These are phyloP conservation scores for Toxotes chatareus DNA, from an alignment of 2,113 vertebrate genomes.

Conservation along the genomic window DNA sequence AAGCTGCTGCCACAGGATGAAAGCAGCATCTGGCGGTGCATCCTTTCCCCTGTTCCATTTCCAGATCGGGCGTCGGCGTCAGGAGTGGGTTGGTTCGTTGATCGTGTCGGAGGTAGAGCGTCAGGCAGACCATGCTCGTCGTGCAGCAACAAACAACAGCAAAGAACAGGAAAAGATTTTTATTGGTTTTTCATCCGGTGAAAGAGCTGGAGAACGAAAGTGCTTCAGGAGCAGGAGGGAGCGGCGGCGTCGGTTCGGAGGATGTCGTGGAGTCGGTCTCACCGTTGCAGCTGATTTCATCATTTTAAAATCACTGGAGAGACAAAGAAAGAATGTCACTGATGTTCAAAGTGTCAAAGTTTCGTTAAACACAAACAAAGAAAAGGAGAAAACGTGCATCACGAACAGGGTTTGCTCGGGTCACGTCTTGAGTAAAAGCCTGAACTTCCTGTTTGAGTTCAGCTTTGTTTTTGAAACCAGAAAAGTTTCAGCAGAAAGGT, in stretches of 20 bases:
- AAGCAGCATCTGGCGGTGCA: not conserved
- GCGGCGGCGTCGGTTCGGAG: conserved; percentile 19
- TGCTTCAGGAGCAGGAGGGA: conserved; percentile 33
- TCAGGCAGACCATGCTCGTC: conserved; percentile 74
- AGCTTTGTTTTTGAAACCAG: too few relatives aligned
- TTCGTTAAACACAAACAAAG: too few relatives aligned
- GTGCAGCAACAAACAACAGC: conserved; percentile 74
- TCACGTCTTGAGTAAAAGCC: too few relatives aligned
- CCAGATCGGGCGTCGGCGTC: conserved; percentile 1
- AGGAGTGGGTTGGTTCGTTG: not conserved
- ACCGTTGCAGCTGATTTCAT: conserved; percentile 28
- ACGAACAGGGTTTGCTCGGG: too few relatives aligned
- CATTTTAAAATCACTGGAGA: conserved; percentile 80
- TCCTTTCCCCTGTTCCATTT: not conserved
- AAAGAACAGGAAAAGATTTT: conserved; percentile 38
- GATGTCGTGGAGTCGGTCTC: conserved; percentile 29
- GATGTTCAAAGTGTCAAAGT: too few relatives aligned
- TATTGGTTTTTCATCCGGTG: conserved; percentile 42
- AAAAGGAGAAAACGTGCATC: too few relatives aligned
- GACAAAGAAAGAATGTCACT: conserved; percentile 2
- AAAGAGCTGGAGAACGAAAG: conserved; percentile 43
- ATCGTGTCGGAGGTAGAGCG: conserved; percentile 57
- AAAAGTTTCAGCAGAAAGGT: too few relatives aligned
- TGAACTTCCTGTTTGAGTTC: too few relatives aligned
- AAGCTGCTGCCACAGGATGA: conserved; percentile 23